These are phyloP conservation scores for Aphelinus atriplicis DNA, from an alignment of 1,140 invertebrate species.

Conservation along the genomic window DNA sequence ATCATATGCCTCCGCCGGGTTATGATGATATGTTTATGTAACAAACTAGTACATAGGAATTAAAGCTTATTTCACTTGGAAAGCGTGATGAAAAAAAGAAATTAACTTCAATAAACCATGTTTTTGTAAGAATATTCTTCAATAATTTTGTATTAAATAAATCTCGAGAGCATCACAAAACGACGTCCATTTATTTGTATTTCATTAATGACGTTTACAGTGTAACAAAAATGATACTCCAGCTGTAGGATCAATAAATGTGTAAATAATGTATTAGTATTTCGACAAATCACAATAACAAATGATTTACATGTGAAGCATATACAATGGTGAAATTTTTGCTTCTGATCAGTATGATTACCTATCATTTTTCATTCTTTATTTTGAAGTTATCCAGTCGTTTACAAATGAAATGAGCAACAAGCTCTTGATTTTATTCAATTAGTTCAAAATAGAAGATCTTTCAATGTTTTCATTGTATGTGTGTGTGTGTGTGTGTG, in stretches of 20 bases:
- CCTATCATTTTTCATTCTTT: slow-evolving; percentile 36
- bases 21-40: slow-evolving; percentile 83
- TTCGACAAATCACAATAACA: slow-evolving; percentile 50
- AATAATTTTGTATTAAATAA: slow-evolving; percentile 29
- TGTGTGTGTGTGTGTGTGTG: not conserved
- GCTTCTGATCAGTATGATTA: slow-evolving; percentile 46
- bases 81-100: slow-evolving; percentile 11
- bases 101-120: slow-evolving; percentile 31
- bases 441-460: slow-evolving; percentile 51
- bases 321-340: slow-evolving; percentile 46
- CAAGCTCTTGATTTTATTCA: slow-evolving; percentile 40
- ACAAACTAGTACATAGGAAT: slow-evolving; percentile 41
- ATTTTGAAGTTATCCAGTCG: slow-evolving; percentile 40
- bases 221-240: slow-evolving; percentile 47
- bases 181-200: slow-evolving; percentile 55
- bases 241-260: slow-evolving; percentile 9
- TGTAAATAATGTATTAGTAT: slow-evolving; percentile 17
- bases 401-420: slow-evolving; percentile 41
- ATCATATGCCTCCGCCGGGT: slow-evolving; percentile 78
- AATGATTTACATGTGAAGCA: slow-evolving; percentile 45
- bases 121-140: slow-evolving; percentile 24
- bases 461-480: slow-evolving; percentile 26
- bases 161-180: slow-evolving; percentile 49
- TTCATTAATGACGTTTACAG: slow-evolving; percentile 53
- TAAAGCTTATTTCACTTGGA: not conserved